Percentiles rank a stretch among this genome's conserved stretches.
These are phyloP conservation scores for Temnothorax nylanderi DNA, from an alignment of 1,140 invertebrate species.

Conservation along the genomic window DNA sequence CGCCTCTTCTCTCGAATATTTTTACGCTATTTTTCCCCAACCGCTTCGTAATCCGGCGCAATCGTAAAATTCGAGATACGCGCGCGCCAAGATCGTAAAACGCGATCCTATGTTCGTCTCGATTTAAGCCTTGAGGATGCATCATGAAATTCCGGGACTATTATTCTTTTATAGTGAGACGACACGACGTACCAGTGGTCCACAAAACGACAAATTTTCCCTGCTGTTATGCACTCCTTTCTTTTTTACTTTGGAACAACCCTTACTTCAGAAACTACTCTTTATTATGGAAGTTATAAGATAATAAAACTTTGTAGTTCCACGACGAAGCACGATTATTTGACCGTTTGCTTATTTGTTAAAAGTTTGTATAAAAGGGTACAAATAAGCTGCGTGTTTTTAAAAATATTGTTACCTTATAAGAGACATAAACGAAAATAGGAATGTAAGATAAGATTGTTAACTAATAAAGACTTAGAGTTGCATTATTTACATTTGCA, in stretches of 20 bases:
- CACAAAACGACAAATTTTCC: not conserved
- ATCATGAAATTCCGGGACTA: not conserved
- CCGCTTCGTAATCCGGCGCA: conserved; percentile 37
- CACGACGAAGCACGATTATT: not conserved
- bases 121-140: conserved; percentile 26
- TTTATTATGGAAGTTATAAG: not conserved
- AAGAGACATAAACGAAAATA: not conserved
- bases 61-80: conserved; percentile 65
- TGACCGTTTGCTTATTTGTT: not conserved
- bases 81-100: conserved; percentile 49
- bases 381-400: not conserved
- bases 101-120: conserved; percentile 12
- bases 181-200: not conserved
- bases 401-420: not conserved
- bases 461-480: not conserved
- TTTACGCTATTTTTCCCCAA: conserved; percentile 63
- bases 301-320: not conserved
- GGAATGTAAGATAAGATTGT: not conserved
- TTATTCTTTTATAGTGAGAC: conserved; percentile 17
- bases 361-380: not conserved
- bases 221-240: not conserved
- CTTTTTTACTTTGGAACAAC: not conserved
- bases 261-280: not conserved
- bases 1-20: not conserved
- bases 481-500: not conserved